Base-by-base conservation (phyloP, 2,113 vertebrate species). In the Dicentrarchus labrax region DNA sequence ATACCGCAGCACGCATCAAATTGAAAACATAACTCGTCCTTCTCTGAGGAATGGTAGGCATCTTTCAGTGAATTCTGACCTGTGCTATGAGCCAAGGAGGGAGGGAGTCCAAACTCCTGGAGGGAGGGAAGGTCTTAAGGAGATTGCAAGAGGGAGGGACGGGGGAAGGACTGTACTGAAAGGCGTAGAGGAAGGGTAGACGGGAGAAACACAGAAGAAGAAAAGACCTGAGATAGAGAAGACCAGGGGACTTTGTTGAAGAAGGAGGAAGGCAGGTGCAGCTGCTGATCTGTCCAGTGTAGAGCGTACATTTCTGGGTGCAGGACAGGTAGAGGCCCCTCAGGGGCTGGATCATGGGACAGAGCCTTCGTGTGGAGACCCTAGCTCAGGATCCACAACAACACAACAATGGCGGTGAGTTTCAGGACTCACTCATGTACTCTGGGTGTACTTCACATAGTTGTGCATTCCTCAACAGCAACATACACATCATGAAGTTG, bases 21-120 rank as follows among this genome's bases (percentile, higher is more conserved):
- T 88, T 88, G 76, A 87, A 96, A 95, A 95, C 93, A 92, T 94
- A 94, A 93, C 94, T 88, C 88, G 87, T 93, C 93, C 90, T 91
- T 62, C 87, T 79, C 95, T 93, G 92, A 96, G 97, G 97, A 98
- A 98, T 98, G 97, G 97, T 95, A 95, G 96, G 97, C 96, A 97
- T 99, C 96, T 95, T 92, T 95, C 93, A 86, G 90, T 92, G 93
- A 95, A 92, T 94, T 79, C 94, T 93, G 95, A 92, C 95, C 92
- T 90, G 90, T 88, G 94, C 93, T 76, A 89, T 86, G 93, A 96
- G 89, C 93, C 92, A 61, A 88, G 84, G 78, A 86, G 87, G 69
- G 1, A 73, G 76, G 81, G 95, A 92, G 94, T 94, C 83, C 91
- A 81, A 30, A 82, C 87, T 91, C 77, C 88, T 91, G 69, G 67